Evolutionary conservation across 2,113 vertebrate species (phyloP).

Genomic region (Ellobius talpinus): DNA sequence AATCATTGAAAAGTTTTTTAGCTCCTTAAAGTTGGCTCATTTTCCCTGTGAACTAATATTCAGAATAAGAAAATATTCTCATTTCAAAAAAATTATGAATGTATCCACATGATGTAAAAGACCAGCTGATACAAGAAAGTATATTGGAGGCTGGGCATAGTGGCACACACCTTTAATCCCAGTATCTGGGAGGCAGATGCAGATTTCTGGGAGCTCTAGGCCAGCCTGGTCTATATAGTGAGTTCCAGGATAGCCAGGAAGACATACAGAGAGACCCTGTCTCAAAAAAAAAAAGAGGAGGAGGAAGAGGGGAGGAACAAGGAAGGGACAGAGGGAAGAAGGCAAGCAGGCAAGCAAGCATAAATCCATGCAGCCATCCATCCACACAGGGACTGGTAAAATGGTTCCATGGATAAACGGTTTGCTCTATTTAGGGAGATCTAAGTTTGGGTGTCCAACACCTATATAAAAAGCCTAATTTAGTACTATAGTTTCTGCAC

Average conservation of each 20-base stretch:
- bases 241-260: background rate
- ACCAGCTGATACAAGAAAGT: background rate
- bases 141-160: background rate
- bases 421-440: background rate
- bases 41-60: background rate
- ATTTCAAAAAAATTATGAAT: slow-evolving; percentile 29
- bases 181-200: background rate
- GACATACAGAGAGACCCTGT: background rate
- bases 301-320: too few species aligned
- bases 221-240: too few species aligned
- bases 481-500: background rate
- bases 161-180: background rate
- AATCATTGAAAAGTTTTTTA: slow-evolving; percentile 19
- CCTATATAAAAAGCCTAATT: background rate
- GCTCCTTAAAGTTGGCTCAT: slow-evolving; percentile 23
- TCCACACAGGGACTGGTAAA: background rate
- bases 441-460: background rate
- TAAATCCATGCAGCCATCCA: background rate
- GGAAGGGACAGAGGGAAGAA: background rate
- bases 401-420: background rate
- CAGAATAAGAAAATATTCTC: background rate
- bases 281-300: background rate
- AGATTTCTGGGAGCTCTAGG: background rate
- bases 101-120: background rate
- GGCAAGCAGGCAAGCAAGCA: too few species aligned